Percentiles rank a stretch among this genome's conserved stretches.
Conservation (phyloP, 2,113 vertebrate genomes). For the Chunga burmeisteri region DNA sequence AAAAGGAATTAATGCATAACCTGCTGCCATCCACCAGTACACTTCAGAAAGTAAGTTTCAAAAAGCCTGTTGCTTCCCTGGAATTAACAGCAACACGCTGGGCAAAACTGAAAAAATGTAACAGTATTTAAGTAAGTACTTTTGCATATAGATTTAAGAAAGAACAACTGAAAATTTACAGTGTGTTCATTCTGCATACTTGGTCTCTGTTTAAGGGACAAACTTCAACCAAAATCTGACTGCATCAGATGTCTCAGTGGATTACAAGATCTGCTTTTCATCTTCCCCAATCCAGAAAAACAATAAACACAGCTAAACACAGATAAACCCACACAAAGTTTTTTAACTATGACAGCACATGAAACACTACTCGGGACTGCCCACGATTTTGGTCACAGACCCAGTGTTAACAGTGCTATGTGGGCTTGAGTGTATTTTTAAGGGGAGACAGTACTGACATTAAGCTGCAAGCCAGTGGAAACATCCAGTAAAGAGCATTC, state of each 20-base stretch:
- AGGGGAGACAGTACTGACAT: background rate
- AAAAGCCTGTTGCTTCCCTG: background rate
- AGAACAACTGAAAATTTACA: background rate
- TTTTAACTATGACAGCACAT: background rate
- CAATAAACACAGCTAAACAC: background rate
- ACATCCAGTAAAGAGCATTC: background rate
- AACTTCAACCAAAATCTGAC: background rate
- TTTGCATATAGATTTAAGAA: background rate
- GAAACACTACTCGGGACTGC: background rate
- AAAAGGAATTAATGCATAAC: background rate
- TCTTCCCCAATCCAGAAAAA: background rate
- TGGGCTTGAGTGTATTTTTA: background rate
- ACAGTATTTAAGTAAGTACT: background rate
- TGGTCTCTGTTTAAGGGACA: background rate
- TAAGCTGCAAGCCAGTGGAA: background rate
- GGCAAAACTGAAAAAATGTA: background rate
- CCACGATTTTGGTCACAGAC: background rate
- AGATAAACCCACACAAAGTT: background rate
- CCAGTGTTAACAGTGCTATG: fast-evolving
- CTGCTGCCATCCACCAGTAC: background rate
- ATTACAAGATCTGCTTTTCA: background rate
- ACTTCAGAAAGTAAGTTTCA: background rate
- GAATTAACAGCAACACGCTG: background rate
- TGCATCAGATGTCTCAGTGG: background rate
- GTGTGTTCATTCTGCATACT: background rate